These are phyloP conservation scores for Protonemura montana DNA, from an alignment of 2,888 invertebrate species.

Conservation along the genomic window DNA sequence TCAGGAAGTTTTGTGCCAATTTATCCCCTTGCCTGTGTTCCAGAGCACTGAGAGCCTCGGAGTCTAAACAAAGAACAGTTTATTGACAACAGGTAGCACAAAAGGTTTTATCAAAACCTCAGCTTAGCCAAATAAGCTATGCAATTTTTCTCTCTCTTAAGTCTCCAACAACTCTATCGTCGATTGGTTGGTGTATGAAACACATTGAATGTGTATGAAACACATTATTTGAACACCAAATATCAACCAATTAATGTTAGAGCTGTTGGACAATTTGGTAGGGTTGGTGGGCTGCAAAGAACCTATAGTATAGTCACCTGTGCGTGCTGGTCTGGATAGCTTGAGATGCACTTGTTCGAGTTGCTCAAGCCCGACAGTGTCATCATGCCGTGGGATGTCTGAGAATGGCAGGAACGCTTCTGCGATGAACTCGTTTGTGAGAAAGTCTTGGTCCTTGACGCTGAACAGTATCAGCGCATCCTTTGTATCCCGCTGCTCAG, in stretches of 20 bases:
- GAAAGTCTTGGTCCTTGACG: slow-evolving; percentile 95
- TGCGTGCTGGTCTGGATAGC: slow-evolving; percentile 69
- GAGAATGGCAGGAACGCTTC: slow-evolving; percentile 89
- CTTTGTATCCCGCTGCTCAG: slow-evolving; percentile 73
- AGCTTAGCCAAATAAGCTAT: no score
- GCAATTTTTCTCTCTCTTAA: no score
- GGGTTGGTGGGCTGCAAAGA: neutral
- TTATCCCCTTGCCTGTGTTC: slow-evolving; percentile 87
- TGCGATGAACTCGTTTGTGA: slow-evolving; percentile 93
- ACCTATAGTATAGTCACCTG: neutral
- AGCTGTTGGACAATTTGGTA: no score
- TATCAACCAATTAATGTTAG: no score
- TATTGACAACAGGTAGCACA: slow-evolving; percentile 45
- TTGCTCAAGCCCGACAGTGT: slow-evolving; percentile 64
- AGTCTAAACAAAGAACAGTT: slow-evolving; percentile 60
- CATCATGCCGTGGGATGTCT: slow-evolving; percentile 72
- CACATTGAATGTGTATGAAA: no score
- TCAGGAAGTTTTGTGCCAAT: slow-evolving; percentile 87
- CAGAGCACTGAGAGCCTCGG: slow-evolving; percentile 77
- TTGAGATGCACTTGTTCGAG: slow-evolving; percentile 78
- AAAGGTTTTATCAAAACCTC: no score
- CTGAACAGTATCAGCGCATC: slow-evolving; percentile 85
- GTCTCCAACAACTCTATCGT: no score
- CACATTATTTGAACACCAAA: no score
- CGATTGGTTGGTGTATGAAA: no score